These are phyloP conservation scores for Alcis repandata DNA, from an alignment of 2,888 invertebrate species.

Conservation along the genomic window DNA sequence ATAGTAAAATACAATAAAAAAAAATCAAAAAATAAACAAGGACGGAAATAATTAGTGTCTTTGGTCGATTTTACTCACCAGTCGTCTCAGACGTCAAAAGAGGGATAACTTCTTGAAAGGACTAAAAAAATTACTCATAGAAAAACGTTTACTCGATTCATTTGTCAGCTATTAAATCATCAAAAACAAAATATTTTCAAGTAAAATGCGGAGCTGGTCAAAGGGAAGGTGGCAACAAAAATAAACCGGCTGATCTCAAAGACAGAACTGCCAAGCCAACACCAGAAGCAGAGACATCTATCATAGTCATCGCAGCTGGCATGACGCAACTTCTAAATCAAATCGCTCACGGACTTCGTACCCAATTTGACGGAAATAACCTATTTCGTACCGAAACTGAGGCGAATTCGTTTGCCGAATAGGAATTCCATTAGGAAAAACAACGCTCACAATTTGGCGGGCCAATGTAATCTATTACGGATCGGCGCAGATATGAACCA, in stretches of 20 bases:
- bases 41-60: no score
- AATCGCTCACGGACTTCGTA: slow-evolving; percentile 45
- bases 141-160: no score
- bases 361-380: slow-evolving; percentile 47
- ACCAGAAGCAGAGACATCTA: slow-evolving; percentile 27
- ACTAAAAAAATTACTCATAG: no score
- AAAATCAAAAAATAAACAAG: no score
- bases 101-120: no score
- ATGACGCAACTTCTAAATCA: slow-evolving; percentile 46
- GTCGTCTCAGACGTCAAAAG: no score
- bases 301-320: slow-evolving; percentile 36
- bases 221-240: slow-evolving; percentile 19
- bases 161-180: no score
- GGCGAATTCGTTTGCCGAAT: slow-evolving; percentile 49
- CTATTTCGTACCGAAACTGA: slow-evolving; percentile 41
- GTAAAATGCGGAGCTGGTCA: neutral
- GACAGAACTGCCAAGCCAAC: slow-evolving; percentile 35
- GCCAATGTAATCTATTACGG: slow-evolving; percentile 32
- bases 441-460: slow-evolving; percentile 62
- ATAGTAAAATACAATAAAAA: no score
- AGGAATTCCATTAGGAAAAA: slow-evolving; percentile 68
- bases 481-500: slow-evolving; percentile 39
- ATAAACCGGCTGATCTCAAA: slow-evolving; percentile 25
- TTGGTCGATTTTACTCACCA: no score
- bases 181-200: neutral